Conservation (phyloP, 2,888 invertebrate species). For the Biston betularia region DNA sequence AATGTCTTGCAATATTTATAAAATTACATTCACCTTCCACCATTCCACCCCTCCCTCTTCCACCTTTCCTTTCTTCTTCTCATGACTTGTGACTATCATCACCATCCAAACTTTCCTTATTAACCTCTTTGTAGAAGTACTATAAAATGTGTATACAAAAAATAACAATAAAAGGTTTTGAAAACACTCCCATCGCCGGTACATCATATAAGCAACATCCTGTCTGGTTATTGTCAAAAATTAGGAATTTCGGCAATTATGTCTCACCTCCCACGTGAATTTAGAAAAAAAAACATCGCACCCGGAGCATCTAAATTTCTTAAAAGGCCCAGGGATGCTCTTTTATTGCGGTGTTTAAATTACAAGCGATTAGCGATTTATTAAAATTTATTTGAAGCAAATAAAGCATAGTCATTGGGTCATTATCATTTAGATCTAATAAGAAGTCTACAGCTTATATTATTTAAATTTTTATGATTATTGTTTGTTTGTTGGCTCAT, state of each 20-base stretch:
- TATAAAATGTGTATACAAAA: constrained; percentile 5
- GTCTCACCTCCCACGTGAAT: constrained; percentile 83
- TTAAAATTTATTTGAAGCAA: no score
- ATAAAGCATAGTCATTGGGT: no score
- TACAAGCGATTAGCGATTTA: constrained; percentile 43
- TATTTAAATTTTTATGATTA: no score
- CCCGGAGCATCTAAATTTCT: constrained; percentile 80
- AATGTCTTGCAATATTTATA: no score
- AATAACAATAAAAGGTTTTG: constrained; percentile 37
- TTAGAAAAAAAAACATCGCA: constrained; percentile 74
- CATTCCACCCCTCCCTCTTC: no score
- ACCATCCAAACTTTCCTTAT: neutral
- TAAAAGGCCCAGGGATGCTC: constrained; percentile 76
- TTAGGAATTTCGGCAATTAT: constrained; percentile 85
- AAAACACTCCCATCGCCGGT: constrained; percentile 56
- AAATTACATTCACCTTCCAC: no score
- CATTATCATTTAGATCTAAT: no score
- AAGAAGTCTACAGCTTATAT: no score
- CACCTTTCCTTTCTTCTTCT: neutral
- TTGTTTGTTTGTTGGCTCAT: no score
- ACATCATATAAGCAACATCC: constrained; percentile 83
- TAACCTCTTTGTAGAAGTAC: neutral
- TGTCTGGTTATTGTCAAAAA: constrained; percentile 85
- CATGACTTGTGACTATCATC: neutral
- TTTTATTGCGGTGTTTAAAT: constrained; percentile 50